Conservation (phyloP, 2,797 vertebrate species). For the Phaenicophaeus curvirostris region DNA sequence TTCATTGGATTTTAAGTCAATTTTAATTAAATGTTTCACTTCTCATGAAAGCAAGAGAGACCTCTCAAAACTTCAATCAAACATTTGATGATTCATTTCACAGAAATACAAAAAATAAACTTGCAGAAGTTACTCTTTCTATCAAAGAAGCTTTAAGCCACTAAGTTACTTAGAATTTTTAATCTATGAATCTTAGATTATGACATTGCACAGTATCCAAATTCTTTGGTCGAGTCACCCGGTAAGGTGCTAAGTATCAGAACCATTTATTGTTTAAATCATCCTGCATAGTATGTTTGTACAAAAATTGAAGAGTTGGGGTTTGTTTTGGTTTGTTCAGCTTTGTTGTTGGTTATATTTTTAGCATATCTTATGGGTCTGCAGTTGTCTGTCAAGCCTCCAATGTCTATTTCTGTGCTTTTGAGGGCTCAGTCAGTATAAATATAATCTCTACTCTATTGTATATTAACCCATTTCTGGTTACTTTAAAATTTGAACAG, state of each 20-base stretch:
- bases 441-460: not conserved
- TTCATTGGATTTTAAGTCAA: conserved; percentile 34
- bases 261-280: not conserved
- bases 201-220: not conserved
- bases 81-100: conserved; percentile 52
- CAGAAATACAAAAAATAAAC: conserved; percentile 11
- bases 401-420: not conserved
- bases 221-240: not conserved
- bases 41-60: conserved; percentile 24
- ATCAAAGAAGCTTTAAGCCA: not conserved
- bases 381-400: not conserved
- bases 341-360: not conserved
- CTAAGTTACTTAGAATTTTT: not conserved
- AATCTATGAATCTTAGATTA: not conserved
- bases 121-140: not conserved
- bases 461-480: not conserved
- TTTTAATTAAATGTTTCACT: conserved; percentile 30
- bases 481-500: not conserved
- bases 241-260: not conserved
- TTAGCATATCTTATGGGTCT: not conserved
- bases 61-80: conserved; percentile 29
- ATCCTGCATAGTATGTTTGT: not conserved
- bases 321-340: not conserved
- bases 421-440: not conserved
- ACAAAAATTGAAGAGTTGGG: not conserved